A percentile compares a stretch with the other conserved stretches of the same genome.
Conservation (phyloP, 1,140 invertebrate genomes). For the Palaemon carinicauda region DNA sequence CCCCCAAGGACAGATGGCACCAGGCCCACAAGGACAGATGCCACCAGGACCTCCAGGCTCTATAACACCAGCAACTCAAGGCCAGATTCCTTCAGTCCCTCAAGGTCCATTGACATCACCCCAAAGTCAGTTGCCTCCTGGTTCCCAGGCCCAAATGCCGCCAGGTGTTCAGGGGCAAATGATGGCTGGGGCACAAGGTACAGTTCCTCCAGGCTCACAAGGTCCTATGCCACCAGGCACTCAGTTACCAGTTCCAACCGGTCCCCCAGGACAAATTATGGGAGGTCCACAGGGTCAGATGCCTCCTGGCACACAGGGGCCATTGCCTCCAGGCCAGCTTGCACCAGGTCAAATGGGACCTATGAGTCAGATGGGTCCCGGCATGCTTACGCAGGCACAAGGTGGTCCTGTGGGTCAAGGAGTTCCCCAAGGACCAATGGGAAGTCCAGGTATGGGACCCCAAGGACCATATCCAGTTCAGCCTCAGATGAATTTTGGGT, state of each 20-base stretch:
- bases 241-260: not conserved
- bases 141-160: not conserved
- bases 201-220: not conserved
- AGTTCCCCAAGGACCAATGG: not conserved
- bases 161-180: not conserved
- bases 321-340: not conserved
- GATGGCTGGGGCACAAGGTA: not conserved
- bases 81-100: not conserved
- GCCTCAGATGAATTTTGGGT: constrained; percentile 51
- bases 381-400: not conserved
- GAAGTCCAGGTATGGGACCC: not conserved
- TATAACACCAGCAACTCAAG: not conserved
- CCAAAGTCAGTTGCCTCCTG: not conserved
- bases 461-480: constrained; percentile 24
- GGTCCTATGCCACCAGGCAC: too few relatives aligned
- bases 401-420: constrained; percentile 16
- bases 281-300: not conserved
- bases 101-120: too few relatives aligned
- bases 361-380: constrained; percentile 8
- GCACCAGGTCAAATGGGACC: constrained; percentile 14
- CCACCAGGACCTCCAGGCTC: not conserved
- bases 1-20: constrained; percentile 20
- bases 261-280: not conserved
- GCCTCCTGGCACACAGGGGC: not conserved
- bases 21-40: constrained; percentile 1